These are phyloP conservation scores for Polydrusus pterygomalis DNA, from an alignment of 2,888 invertebrate species.

Conservation along the genomic window DNA sequence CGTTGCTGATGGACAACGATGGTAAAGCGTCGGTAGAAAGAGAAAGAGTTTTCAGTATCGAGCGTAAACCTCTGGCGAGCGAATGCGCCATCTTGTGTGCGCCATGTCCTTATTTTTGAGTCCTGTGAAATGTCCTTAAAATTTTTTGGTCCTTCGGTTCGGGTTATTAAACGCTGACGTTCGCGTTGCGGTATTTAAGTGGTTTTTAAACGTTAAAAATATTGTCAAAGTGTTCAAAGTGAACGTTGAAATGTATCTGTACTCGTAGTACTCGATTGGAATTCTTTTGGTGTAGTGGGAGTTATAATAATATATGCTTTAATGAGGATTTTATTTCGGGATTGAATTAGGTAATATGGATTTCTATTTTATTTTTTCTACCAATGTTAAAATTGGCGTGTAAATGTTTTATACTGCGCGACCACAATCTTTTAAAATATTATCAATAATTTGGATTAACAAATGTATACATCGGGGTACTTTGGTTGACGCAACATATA, in stretches of 20 bases:
- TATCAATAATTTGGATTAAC: no score
- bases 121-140: background rate
- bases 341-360: slow-evolving; percentile 3
- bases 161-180: background rate
- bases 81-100: slow-evolving; percentile 28
- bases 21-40: slow-evolving; percentile 8
- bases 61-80: slow-evolving; percentile 7
- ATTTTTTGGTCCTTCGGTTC: slow-evolving; percentile 16
- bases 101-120: slow-evolving; percentile 21
- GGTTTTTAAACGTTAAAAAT: background rate
- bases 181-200: background rate
- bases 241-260: slow-evolving; percentile 1
- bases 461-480: no score
- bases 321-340: slow-evolving; percentile 4
- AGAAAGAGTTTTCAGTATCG: slow-evolving; percentile 29
- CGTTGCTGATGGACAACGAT: slow-evolving; percentile 18
- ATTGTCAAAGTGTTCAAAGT: slow-evolving; percentile 18
- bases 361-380: background rate
- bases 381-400: no score
- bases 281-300: slow-evolving; percentile 54
- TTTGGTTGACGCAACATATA: no score
- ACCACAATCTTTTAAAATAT: no score
- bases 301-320: background rate
- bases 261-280: slow-evolving; percentile 15
- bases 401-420: no score